Evolutionary conservation across 2,113 vertebrate genomes (phyloP).

Genomic region (Notothenia coriiceps): DNA sequence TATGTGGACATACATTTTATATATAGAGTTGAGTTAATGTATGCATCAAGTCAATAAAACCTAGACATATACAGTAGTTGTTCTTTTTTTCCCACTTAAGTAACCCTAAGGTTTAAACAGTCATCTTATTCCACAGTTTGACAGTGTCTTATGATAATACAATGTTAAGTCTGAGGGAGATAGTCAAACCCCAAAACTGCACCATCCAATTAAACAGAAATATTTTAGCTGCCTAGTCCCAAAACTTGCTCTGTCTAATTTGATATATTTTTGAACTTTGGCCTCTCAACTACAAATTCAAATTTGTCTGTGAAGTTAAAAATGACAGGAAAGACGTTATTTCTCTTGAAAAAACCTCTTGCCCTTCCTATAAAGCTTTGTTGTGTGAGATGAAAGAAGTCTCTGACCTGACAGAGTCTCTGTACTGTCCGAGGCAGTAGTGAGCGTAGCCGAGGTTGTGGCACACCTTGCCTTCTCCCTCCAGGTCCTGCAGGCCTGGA

Average conservation of each 20-base stretch:
- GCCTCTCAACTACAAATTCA: background rate
- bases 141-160: background rate
- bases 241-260: background rate
- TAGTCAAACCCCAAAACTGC: background rate
- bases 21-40: background rate
- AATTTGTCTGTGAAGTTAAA: background rate
- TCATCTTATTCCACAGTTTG: background rate
- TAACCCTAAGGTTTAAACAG: background rate
- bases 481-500: slow-evolving; percentile 94
- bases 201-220: background rate
- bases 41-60: background rate
- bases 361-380: background rate
- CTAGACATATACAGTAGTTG: background rate
- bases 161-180: no score
- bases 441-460: slow-evolving; percentile 96
- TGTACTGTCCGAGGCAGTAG: slow-evolving; percentile 94
- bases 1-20: background rate
- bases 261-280: background rate
- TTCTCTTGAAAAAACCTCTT: background rate
- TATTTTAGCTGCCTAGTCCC: background rate
- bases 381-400: background rate
- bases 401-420: slow-evolving; percentile 89
- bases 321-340: background rate
- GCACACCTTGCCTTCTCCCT: slow-evolving; percentile 95
- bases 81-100: background rate